A percentile compares a stretch with the other conserved stretches of the same genome.
Conservation (phyloP, 2,797 vertebrate species). For the Chelon labrosus region DNA sequence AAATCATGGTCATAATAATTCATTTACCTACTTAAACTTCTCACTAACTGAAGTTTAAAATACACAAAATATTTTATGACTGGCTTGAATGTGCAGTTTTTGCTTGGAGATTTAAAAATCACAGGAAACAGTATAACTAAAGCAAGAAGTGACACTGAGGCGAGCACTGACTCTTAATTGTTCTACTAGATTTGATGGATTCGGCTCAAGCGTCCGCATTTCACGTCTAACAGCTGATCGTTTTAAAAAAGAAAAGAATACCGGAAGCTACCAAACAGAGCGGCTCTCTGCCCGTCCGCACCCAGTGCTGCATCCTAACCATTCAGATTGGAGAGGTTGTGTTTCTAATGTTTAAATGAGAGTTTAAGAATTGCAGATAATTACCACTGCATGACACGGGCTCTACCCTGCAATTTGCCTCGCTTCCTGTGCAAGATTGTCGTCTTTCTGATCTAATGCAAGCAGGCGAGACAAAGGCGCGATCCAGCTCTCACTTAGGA, state of each 20-base stretch:
- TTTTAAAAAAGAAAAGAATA: no score
- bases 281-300: no score
- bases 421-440: conserved; percentile 78
- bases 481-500: conserved; percentile 33
- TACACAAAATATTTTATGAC: background rate
- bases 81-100: no score
- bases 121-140: background rate
- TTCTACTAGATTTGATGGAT: conserved; percentile 4
- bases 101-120: no score
- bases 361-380: conserved; percentile 77
- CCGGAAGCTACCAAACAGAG: no score
- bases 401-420: conserved; percentile 81
- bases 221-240: background rate
- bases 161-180: background rate
- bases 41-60: background rate
- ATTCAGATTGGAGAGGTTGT: conserved; percentile 42
- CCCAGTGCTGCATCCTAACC: background rate
- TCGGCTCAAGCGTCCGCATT: background rate
- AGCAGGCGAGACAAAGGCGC: conserved; percentile 50
- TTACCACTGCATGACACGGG: conserved; percentile 76
- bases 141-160: background rate
- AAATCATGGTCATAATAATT: background rate
- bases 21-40: background rate
- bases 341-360: conserved; percentile 58
- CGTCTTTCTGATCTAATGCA: conserved; percentile 73